Base-by-base conservation (phyloP, 2,797 vertebrate genomes). In the Percopsis omiscomaycus region DNA sequence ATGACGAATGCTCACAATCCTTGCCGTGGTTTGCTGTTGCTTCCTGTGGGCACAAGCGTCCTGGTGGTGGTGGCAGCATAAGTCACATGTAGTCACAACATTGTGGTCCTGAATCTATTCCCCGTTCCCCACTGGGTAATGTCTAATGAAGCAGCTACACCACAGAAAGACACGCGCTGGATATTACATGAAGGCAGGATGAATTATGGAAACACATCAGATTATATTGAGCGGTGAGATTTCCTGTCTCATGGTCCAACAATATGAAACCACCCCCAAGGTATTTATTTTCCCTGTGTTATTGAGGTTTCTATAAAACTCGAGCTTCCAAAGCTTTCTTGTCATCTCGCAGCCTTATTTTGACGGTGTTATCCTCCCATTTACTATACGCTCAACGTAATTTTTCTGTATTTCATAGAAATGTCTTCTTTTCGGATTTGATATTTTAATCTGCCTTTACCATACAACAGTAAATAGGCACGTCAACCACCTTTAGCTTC, bases 371-470 rank as follows among this genome's bases (percentile, higher is more conserved):
- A 47, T 46, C 32, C n/a, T 6, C 53, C 44, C 49, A 56, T 59
- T 60, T 77, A 5, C 44, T 5, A 12, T 45, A 45, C 22, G 22
- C 22, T 22, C 22, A 42, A 42, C 37, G 57, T 68, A 59, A 75
- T 63, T 71, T 74, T 42, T 50, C 57, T 49, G 45, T 30, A 55
- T 49, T 72, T 61, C 16, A 61, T 75, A 45, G 74, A 74, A 71
- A 53, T 46, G 8, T 57, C 59, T 68, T 52, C 50, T 56, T 66
- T 51, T 62, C 56, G 62, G 28, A 71, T 74, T 55, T 61, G 69
- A 69, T 71, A 62, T 73, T 83, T 80, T 79, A 69, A 78, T 80
- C 61, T 67, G 52, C 51, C 55, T 64, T 48, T 57, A 46, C 47
- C 16, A 12, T 5, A 0, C 4, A 29, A 12, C 63, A 65, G 45